These are phyloP conservation scores for Orchesella flavescens DNA, from an alignment of 2,888 invertebrate genomes.

Conservation along the genomic window DNA sequence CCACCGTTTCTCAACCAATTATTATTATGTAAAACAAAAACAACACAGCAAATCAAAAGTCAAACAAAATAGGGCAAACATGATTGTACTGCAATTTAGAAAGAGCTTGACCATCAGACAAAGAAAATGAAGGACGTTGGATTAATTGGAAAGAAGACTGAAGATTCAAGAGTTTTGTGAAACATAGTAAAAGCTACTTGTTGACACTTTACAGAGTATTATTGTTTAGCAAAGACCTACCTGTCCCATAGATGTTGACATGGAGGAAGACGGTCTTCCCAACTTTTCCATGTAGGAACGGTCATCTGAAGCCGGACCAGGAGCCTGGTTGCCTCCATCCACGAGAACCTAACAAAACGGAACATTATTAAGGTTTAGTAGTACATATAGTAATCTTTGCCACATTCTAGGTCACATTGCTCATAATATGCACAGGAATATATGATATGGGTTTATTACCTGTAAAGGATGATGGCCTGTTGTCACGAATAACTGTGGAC, in stretches of 20 bases:
- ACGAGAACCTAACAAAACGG: constrained; percentile 52
- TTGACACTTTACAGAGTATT: too few relatives aligned
- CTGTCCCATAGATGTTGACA: constrained; percentile 56
- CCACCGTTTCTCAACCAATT: constrained; percentile 6
- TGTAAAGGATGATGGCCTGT: constrained; percentile 64
- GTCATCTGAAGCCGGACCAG: constrained; percentile 36
- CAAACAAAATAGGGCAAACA: too few relatives aligned
- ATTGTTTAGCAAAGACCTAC: constrained; percentile 39
- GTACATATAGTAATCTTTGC: too few relatives aligned
- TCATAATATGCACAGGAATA: too few relatives aligned
- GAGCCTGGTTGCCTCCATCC: constrained; percentile 29
- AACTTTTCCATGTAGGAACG: constrained; percentile 49
- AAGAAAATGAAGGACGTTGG: constrained; percentile 6
- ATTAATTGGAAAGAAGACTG: constrained; percentile 19
- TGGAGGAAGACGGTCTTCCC: constrained; percentile 44
- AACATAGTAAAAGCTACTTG: neutral
- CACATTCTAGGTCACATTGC: too few relatives aligned
- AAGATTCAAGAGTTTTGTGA: constrained; percentile 55
- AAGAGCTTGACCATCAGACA: neutral
- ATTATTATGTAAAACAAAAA: neutral
- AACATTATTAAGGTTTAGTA: too few relatives aligned
- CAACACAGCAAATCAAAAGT: neutral
- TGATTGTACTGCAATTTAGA: neutral
- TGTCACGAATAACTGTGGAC: constrained; percentile 65
- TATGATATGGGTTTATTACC: constrained; percentile 43